phyloP scores from a whole-genome alignment of 2,113 vertebrate genomes.

The Indri indri region DNA sequence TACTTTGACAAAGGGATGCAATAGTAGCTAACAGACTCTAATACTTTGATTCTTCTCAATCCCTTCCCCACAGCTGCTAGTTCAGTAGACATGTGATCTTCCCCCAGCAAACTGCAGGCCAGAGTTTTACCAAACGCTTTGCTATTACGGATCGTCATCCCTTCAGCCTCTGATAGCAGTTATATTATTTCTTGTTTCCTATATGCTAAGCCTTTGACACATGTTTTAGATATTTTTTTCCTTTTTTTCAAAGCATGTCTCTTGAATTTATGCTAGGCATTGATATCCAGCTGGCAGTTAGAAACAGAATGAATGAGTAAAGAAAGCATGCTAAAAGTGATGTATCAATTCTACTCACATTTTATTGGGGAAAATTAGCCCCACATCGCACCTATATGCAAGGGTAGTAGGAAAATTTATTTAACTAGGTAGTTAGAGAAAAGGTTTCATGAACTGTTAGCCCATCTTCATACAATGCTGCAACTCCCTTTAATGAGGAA shows the following conservation, averaged over 20 bases:
- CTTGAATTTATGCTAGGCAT: background rate
- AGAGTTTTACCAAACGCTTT: background rate
- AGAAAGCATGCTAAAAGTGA: background rate
- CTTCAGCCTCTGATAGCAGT: background rate
- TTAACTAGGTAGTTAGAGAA: background rate
- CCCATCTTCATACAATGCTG: background rate
- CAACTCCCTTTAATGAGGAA: background rate
- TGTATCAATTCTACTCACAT: background rate
- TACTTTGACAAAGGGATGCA: background rate
- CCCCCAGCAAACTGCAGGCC: background rate
- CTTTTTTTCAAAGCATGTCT: background rate
- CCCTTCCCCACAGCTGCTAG: background rate
- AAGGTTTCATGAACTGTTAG: background rate
- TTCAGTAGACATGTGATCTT: background rate
- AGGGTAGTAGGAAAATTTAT: background rate
- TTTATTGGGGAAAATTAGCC: background rate
- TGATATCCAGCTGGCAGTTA: background rate
- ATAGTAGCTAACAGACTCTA: background rate
- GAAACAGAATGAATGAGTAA: background rate
- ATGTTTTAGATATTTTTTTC: background rate
- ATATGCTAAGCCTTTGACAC: background rate
- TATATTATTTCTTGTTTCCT: background rate
- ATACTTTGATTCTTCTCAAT: background rate
- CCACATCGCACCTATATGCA: background rate
- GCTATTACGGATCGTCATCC: background rate